Evolutionary conservation across 1,140 invertebrate genomes (phyloP).

Genomic region (Zaprionus taronus): DNA sequence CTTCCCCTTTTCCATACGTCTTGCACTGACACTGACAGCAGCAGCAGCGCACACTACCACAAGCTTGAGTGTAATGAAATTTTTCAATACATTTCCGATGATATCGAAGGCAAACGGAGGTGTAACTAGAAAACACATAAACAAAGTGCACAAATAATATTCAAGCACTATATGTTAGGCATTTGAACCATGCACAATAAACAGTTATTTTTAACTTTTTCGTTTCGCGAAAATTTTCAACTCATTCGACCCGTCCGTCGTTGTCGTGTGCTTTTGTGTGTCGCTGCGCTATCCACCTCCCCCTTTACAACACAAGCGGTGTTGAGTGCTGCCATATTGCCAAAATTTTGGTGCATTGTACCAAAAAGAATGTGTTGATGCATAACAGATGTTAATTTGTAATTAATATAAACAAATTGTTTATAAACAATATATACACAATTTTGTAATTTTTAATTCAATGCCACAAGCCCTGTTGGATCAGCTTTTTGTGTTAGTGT

Average conservation of each 20-base stretch:
- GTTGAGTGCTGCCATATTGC: slow-evolving; percentile 36
- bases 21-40: slow-evolving; percentile 28
- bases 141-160: slow-evolving; percentile 41
- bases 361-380: background rate
- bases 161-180: slow-evolving; percentile 33
- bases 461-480: slow-evolving; percentile 22
- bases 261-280: slow-evolving; percentile 74
- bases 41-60: slow-evolving; percentile 38
- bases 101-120: slow-evolving; percentile 20
- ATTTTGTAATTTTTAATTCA: slow-evolving; percentile 26
- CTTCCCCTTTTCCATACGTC: slow-evolving; percentile 20
- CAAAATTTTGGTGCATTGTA: slow-evolving; percentile 30
- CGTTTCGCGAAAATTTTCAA: slow-evolving; percentile 79
- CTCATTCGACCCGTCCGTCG: slow-evolving; percentile 63
- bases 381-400: slow-evolving; percentile 2
- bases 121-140: slow-evolving; percentile 31
- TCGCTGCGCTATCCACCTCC: slow-evolving; percentile 36
- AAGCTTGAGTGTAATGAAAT: slow-evolving; percentile 60
- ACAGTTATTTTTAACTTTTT: slow-evolving; percentile 82
- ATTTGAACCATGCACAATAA: slow-evolving; percentile 65
- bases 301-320: slow-evolving; percentile 13
- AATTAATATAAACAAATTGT: slow-evolving; percentile 35
- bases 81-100: slow-evolving; percentile 70
- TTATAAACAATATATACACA: slow-evolving; percentile 54
- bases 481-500: slow-evolving; percentile 44